Evolutionary conservation across 2,113 vertebrate species (phyloP).

Genomic region (Cathartes aura): DNA sequence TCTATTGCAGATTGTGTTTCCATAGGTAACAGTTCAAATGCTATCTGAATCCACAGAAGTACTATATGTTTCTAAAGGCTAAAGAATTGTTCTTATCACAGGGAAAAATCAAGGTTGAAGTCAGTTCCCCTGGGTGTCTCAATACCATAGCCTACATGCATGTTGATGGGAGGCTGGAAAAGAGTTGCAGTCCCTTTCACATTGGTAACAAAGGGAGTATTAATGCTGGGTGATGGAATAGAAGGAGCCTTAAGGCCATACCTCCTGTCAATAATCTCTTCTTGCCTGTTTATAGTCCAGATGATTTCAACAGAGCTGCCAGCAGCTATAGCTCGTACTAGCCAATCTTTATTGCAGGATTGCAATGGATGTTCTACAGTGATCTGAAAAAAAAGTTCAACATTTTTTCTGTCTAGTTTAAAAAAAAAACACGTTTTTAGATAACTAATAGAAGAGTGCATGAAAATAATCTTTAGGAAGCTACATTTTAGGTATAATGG

Average conservation of each 20-base stretch:
- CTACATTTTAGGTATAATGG: not conserved
- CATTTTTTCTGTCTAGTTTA: not conserved
- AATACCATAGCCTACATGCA: fast-evolving
- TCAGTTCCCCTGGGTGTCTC: not conserved
- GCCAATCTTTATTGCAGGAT: not conserved
- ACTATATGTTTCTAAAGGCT: not conserved
- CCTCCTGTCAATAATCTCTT: not conserved
- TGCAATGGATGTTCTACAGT: not conserved
- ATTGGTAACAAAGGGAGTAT: not conserved
- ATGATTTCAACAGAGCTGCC: not conserved
- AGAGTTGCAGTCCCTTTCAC: not conserved
- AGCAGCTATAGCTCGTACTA: not conserved
- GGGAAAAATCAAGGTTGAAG: not conserved
- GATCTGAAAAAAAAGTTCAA: not conserved
- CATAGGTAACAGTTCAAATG: not conserved
- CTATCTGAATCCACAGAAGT: not conserved
- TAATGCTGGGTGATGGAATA: not conserved
- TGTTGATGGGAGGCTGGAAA: not conserved
- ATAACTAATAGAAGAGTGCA: not conserved
- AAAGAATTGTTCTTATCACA: not conserved
- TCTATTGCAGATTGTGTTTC: not conserved
- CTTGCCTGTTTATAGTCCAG: not conserved
- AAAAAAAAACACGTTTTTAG: not conserved
- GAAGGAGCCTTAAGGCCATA: not conserved
- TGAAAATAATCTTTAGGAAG: not conserved